These are phyloP conservation scores for Tubulanus polymorphus DNA, from an alignment of 2,888 invertebrate genomes.

Conservation along the genomic window DNA sequence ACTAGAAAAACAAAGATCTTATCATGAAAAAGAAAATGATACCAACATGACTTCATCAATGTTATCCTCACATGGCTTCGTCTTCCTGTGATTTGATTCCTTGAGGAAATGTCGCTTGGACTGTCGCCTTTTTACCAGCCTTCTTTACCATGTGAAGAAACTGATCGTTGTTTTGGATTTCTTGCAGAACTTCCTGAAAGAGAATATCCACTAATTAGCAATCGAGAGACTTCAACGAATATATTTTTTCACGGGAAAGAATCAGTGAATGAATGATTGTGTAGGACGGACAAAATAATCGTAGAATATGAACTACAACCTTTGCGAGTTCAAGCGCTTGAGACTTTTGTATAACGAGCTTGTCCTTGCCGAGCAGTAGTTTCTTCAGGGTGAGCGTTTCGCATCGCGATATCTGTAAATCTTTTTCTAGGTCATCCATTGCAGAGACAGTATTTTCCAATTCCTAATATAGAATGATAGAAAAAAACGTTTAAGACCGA, in stretches of 20 bases:
- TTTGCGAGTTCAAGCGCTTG: conserved; percentile 40
- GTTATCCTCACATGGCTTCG: too few species aligned
- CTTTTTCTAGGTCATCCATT: neutral
- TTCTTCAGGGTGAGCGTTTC: conserved; percentile 36
- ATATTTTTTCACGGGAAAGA: too few species aligned
- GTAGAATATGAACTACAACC: too few species aligned
- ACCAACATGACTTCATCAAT: too few species aligned
- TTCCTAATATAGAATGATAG: too few species aligned
- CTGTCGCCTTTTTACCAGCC: neutral
- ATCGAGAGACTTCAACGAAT: neutral
- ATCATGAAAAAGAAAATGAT: too few species aligned
- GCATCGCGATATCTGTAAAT: conserved; percentile 20
- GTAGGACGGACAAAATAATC: too few species aligned
- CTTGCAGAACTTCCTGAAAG: neutral
- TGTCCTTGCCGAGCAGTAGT: conserved; percentile 37
- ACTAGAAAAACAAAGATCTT: too few species aligned
- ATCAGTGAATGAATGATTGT: too few species aligned
- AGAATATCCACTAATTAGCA: neutral
- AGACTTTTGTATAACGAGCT: conserved; percentile 35
- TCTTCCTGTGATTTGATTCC: too few species aligned
- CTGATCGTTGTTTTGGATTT: neutral
- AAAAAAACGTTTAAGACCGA: too few species aligned
- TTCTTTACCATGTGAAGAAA: neutral
- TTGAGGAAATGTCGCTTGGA: neutral
- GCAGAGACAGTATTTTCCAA: too few species aligned